These are phyloP conservation scores for Microcebus jonahi DNA, from an alignment of 2,113 vertebrate genomes.

Conservation along the genomic window DNA sequence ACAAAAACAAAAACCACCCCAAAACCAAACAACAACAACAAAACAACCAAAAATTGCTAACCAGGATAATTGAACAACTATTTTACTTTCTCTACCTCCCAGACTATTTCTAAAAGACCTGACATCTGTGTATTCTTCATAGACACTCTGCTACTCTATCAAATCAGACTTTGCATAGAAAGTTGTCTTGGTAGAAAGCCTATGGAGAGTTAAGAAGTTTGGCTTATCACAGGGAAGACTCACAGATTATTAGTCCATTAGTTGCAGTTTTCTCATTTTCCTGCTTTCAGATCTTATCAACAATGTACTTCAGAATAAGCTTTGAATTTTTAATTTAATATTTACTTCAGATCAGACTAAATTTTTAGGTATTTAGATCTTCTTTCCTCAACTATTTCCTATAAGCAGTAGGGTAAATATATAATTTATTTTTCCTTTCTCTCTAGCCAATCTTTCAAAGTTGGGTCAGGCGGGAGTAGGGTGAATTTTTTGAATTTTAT, in stretches of 20 bases:
- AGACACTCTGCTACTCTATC: neutral
- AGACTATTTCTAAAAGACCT: neutral
- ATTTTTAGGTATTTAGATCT: neutral
- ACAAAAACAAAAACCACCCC: no score
- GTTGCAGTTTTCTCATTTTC: neutral
- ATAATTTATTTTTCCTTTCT: neutral
- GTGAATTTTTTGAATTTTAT: neutral
- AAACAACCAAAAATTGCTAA: neutral
- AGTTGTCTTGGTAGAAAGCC: neutral
- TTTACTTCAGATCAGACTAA: conserved; percentile 18
- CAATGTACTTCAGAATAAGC: neutral
- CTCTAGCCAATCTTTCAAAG: neutral
- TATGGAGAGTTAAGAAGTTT: neutral
- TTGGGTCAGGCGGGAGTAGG: neutral
- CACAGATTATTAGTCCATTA: neutral
- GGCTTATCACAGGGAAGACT: neutral
- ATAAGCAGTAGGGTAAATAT: neutral
- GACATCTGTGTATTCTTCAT: neutral
- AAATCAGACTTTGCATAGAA: neutral
- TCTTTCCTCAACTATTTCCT: neutral
- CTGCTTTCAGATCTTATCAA: neutral
- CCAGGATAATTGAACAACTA: neutral
- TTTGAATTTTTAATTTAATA: conserved; percentile 6
- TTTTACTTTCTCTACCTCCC: neutral
- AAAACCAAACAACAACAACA: no score